Percentiles rank a stretch among this genome's conserved stretches.
phyloP scores from a whole-genome alignment of 2,888 invertebrate species.

The Rhyacophila evoluta region DNA sequence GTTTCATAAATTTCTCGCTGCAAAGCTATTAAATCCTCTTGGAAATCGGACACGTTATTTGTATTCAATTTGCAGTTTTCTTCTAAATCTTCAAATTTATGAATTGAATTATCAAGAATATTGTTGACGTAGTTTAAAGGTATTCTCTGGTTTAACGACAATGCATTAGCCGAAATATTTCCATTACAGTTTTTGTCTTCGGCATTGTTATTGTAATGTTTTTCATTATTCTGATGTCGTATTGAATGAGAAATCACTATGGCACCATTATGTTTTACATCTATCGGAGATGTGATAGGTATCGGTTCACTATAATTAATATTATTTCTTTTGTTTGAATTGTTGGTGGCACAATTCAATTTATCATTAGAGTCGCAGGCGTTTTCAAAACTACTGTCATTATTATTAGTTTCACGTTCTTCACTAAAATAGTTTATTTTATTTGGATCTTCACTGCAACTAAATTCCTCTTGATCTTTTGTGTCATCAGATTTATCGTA shows the following conservation, averaged over 20 bases:
- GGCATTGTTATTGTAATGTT: background rate
- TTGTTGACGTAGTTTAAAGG: background rate
- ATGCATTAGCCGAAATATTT: background rate
- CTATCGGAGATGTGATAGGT: background rate
- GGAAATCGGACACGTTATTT: conserved; percentile 59
- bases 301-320: background rate
- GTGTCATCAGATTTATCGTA: conserved; percentile 69
- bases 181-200: background rate
- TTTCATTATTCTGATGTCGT: background rate
- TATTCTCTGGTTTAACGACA: background rate
- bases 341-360: background rate
- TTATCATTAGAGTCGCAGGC: background rate
- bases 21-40: conserved; percentile 67
- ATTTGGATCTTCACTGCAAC: background rate
- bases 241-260: background rate
- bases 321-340: background rate
- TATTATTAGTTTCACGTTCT: conserved; percentile 61
- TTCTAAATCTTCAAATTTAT: background rate
- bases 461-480: background rate
- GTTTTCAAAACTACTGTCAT: conserved; percentile 54
- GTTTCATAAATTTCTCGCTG: conserved; percentile 68
- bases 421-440: background rate
- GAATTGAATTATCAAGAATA: background rate
- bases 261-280: background rate
- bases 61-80: background rate